Evolutionary conservation across 2,113 vertebrate species (phyloP), one percentile per base, ranked within the genome.

Genomic region (Caracal caracal): DNA sequence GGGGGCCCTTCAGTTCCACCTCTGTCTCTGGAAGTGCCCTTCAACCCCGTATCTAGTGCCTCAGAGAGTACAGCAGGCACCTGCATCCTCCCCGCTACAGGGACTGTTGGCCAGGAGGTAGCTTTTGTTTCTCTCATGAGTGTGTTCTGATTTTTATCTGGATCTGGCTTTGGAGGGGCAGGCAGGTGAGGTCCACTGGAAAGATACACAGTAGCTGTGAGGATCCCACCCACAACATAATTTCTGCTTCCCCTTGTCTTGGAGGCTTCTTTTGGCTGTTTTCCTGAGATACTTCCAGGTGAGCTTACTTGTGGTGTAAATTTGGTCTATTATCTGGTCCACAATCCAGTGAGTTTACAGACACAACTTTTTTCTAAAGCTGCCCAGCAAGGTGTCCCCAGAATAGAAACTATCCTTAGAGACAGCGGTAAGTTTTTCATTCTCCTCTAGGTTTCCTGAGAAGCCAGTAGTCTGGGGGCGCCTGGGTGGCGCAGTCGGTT

Each of bases 391-490:
- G 81, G 82, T 97, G 83, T 97, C 76, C 96, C 92, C 94, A 79
- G 95, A 97, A 97, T 37, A 97, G 96, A 98, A 86, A 95, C 33
- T 94, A 17, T 96, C 97, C 94, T 98, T 98, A 90, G 98, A 97
- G 97, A 90, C 78, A 98, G 92, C 5, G 6, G 84, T 91, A 0
- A 70, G 78, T 88, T 97, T 95, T 95, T 63, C 37, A 2, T 94
- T 40, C 37, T 82, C 68, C 89, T 8, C 43, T 63, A 33, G 5
- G 8, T 53, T 95, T 82, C 1, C 6, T 47, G 33, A 91, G 93
- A 93, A n/a, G 47, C 79, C 93, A 95, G 85, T 85, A 96, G 95
- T 84, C 88, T 97, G n/a, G n/a, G n/a, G n/a, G n/a, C n/a, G n/a
- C n/a, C n/a, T n/a, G n/a, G n/a, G n/a, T n/a, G n/a, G n/a, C n/a